These are phyloP conservation scores for Ceratina japonica DNA, from an alignment of 1,140 invertebrate genomes.

Conservation along the genomic window DNA sequence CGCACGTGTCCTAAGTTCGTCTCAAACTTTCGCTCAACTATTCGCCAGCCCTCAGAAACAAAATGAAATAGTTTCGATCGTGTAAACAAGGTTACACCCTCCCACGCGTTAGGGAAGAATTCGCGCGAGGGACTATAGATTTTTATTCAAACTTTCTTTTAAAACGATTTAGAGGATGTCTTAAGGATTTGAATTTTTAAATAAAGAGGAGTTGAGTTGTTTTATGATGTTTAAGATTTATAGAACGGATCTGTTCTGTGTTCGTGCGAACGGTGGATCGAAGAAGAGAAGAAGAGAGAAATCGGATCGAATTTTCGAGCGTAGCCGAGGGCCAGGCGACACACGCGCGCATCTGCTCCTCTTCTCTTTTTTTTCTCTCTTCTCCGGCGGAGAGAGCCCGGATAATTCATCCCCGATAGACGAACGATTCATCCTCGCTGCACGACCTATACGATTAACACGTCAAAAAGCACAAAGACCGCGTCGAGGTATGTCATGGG, in stretches of 20 bases:
- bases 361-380: slow-evolving; percentile 37
- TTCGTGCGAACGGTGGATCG: background rate
- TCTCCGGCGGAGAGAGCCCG: slow-evolving; percentile 12
- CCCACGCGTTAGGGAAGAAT: too few species aligned
- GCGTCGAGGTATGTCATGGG: slow-evolving; percentile 68
- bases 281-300: background rate
- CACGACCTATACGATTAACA: slow-evolving; percentile 73
- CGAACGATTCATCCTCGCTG: slow-evolving; percentile 44
- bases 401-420: slow-evolving; percentile 52
- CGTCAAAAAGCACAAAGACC: slow-evolving; percentile 68
- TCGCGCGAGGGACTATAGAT: too few species aligned
- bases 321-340: slow-evolving; percentile 1
- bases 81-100: slow-evolving; percentile 36
- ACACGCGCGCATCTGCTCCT: slow-evolving; percentile 51
- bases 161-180: too few species aligned
- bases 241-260: too few species aligned
- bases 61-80: slow-evolving; percentile 30
- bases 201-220: too few species aligned
- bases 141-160: too few species aligned
- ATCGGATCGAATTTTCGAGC: background rate
- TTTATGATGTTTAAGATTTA: too few species aligned
- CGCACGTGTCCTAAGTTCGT: slow-evolving; percentile 60
- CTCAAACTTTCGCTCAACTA: slow-evolving; percentile 55
- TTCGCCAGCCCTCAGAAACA: slow-evolving; percentile 10
- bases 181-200: too few species aligned